Evolutionary conservation across 2,113 vertebrate genomes (phyloP).

Genomic region (Scortum barcoo): DNA sequence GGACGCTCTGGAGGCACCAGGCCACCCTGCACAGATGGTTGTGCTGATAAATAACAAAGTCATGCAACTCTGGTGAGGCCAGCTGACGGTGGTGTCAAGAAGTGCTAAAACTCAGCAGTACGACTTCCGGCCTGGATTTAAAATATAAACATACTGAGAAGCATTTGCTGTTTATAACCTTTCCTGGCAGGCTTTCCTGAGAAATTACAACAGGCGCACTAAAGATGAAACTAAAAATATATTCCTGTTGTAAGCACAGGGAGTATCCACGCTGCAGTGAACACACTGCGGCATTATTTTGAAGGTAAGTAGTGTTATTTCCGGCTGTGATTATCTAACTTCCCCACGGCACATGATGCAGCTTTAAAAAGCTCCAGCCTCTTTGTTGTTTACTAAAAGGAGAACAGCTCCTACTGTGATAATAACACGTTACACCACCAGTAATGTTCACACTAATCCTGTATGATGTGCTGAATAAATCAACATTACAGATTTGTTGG

Average conservation of each 20-base stretch:
- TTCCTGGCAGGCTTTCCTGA: not conserved
- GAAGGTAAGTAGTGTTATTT: not conserved
- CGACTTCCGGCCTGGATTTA: not conserved
- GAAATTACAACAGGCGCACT: not conserved
- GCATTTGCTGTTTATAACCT: not conserved
- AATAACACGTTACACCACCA: no score
- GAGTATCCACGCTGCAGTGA: not conserved
- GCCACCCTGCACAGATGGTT: not conserved
- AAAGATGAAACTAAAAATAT: no score
- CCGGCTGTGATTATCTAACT: slow-evolving; percentile 3
- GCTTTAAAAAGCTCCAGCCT: not conserved
- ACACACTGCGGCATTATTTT: slow-evolving; percentile 24
- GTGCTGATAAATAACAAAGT: not conserved
- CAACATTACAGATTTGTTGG: fast-evolving
- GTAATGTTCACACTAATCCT: fast-evolving
- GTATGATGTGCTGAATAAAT: not conserved
- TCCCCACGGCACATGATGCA: no score
- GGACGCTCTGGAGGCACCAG: not conserved
- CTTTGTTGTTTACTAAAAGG: slow-evolving; percentile 41
- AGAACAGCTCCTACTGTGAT: not conserved
- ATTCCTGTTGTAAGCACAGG: no score
- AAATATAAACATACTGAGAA: not conserved
- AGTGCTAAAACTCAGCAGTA: not conserved
- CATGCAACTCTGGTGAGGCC: not conserved
- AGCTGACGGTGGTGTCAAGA: not conserved